Evolutionary conservation across 2,888 invertebrate species (phyloP), one percentile per base, ranked within the genome.

Genomic region (Gryllus longicercus): DNA sequence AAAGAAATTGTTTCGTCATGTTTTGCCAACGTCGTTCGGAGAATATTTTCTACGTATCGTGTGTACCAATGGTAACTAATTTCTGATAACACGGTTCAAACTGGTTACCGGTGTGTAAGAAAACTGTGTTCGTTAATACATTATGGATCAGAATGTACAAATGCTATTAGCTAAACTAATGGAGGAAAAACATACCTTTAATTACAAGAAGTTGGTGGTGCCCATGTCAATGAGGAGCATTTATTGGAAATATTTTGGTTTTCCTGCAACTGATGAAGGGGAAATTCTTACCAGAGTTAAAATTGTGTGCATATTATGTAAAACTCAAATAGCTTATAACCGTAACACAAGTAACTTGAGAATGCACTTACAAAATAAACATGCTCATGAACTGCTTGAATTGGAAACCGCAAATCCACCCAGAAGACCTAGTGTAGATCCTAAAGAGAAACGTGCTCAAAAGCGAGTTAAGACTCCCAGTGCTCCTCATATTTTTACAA

Each of bases 221-320:
- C 89, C 89, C 1, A 86, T 87, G 84, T 87, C 88, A 2, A 89
- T 89, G 89, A 84, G 89, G 63, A 88, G 88, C 81, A 87, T 88
- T 78, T 89, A 89, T 82, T 89, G 89, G 89, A 88, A 88, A 83
- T 89, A 87, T 83, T 89, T 89, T 84, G 89, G 89, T 14, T 89
- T 89, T 84, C 89, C 89, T 63, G 89, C 89, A 0, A 86, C 87
- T 10, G 88, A 88, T n/a, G 87, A 88, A 2, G 88, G 88, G 4
- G 87, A 87, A 51, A 88, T 88, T 80, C 82, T 83, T 21, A 83
- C 83, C 18, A 82, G 87, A 85, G 86, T 87, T 0, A 88, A 88
- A 84, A 88, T 89, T 23, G 87, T 89, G 74, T 89, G 89, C 80
- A 86, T 88, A 75, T 81, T 89, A 2, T 89, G 89, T 82, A 88